Percentiles rank a stretch among this genome's conserved stretches.
Conservation (phyloP, 2,888 invertebrate species). For the Pheosia tremula region DNA sequence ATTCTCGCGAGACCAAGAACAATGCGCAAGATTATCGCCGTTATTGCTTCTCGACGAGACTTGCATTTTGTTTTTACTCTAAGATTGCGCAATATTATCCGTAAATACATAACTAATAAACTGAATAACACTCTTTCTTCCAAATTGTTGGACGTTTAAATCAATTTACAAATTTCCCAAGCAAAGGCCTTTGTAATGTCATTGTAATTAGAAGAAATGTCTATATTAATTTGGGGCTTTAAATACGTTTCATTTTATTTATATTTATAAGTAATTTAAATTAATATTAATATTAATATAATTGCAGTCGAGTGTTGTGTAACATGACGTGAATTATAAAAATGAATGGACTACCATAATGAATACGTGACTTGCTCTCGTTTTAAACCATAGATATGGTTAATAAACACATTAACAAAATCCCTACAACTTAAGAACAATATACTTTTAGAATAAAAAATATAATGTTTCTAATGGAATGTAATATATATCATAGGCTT, state of each 20-base stretch:
- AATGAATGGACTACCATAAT: constrained; percentile 3
- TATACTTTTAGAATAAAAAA: constrained; percentile 7
- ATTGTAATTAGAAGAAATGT: no score
- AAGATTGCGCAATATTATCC: no score
- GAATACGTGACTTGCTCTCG: constrained; percentile 29
- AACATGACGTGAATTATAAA: constrained; percentile 26
- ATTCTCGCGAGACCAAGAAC: not conserved
- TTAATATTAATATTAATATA: not conserved
- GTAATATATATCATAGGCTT: constrained; percentile 59
- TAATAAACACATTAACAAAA: constrained; percentile 17
- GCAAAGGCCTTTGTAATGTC: no score
- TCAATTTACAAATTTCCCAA: no score
- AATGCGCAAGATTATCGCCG: not conserved
- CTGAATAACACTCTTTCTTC: no score
- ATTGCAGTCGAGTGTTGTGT: not conserved
- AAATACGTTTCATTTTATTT: no score
- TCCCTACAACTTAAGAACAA: constrained; percentile 11
- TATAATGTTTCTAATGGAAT: constrained; percentile 21
- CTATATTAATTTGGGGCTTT: no score
- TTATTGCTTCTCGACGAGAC: no score
- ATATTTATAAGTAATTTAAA: no score
- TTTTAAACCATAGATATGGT: constrained; percentile 30
- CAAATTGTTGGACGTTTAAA: no score
- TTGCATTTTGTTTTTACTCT: no score
- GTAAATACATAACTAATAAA: no score